Evolutionary conservation across 1,140 invertebrate genomes (phyloP).

Genomic region (Plutomurus gul): DNA sequence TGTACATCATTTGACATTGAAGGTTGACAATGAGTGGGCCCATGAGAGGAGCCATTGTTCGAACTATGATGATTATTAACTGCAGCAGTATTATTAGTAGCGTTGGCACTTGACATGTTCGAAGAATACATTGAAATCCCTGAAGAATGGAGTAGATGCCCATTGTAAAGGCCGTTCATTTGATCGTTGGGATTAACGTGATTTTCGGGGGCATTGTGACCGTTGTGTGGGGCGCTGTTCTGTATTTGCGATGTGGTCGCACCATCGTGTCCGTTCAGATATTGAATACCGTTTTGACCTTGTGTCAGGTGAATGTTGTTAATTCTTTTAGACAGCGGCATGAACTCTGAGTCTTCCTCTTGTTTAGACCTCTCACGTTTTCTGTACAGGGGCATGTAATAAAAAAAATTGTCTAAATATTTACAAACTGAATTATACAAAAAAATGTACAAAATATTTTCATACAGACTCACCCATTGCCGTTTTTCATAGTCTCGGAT

Average conservation of each 20-base stretch:
- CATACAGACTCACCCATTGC: background rate
- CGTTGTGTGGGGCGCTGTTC: background rate
- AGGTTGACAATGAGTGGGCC: background rate
- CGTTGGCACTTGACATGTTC: background rate
- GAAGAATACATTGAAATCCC: background rate
- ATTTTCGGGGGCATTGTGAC: background rate
- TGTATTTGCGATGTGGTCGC: constrained; percentile 41
- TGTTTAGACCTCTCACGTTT: constrained; percentile 38
- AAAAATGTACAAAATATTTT: background rate
- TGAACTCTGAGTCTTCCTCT: constrained; percentile 48
- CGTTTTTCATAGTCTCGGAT: background rate
- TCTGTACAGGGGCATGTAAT: constrained; percentile 8
- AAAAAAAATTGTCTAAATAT: background rate
- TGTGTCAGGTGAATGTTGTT: constrained; percentile 46
- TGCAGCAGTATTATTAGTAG: too few relatives aligned
- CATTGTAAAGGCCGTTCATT: background rate
- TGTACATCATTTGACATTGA: background rate
- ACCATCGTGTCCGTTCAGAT: background rate
- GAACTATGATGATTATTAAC: background rate
- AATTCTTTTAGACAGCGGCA: constrained; percentile 49
- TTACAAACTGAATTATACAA: background rate
- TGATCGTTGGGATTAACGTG: background rate
- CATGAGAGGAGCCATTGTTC: background rate
- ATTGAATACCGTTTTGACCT: background rate
- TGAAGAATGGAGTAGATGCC: background rate